Evolutionary conservation across 2,888 invertebrate genomes (phyloP).

Genomic region (Xestia sexstrigata): DNA sequence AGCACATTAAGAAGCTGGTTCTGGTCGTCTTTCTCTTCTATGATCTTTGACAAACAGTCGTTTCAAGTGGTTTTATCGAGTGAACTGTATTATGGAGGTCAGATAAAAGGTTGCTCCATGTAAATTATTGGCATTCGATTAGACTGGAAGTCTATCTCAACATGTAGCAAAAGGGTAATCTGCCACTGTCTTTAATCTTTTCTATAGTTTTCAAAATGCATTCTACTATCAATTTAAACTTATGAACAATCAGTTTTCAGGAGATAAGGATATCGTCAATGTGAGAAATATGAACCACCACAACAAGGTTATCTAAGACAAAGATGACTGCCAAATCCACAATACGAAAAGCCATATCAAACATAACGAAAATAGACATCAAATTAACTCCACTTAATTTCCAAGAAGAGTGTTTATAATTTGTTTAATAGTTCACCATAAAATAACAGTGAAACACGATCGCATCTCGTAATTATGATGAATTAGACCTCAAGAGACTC

Average conservation of each 20-base stretch:
- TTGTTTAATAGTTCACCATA: conserved; percentile 60
- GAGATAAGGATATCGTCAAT: neutral
- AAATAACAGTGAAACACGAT: conserved; percentile 67
- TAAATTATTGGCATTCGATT: too few species aligned
- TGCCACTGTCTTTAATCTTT: too few species aligned
- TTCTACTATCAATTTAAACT: neutral
- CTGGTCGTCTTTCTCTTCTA: neutral
- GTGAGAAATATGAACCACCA: neutral
- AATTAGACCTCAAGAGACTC: conserved; percentile 59
- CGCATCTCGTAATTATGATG: conserved; percentile 70
- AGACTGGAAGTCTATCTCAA: neutral
- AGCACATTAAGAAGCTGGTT: neutral
- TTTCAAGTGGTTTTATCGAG: neutral
- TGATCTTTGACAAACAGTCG: neutral
- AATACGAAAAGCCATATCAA: conserved; percentile 15
- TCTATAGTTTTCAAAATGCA: neutral
- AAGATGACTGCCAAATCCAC: neutral
- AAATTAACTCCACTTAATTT: conserved; percentile 45
- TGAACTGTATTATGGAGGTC: neutral
- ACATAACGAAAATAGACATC: conserved; percentile 44
- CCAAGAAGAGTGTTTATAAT: conserved; percentile 55
- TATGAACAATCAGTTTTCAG: neutral
- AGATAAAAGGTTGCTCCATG: neutral
- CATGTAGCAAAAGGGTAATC: neutral
- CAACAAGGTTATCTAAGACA: neutral